Base-by-base conservation (phyloP, 2,113 vertebrate species). In the Eupsittula cactorum region DNA sequence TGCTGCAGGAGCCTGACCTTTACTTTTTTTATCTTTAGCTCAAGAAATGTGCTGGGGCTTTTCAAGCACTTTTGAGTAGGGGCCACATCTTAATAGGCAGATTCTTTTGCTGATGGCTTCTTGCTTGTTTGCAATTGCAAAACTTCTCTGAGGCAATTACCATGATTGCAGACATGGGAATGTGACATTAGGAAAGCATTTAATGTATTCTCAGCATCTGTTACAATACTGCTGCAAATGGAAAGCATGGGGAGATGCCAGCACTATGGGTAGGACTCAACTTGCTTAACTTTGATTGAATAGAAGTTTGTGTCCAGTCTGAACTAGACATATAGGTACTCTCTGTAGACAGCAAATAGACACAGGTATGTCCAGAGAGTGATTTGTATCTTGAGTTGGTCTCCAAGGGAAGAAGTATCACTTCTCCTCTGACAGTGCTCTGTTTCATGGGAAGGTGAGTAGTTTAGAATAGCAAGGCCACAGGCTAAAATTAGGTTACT, bases 151-250 rank as follows among this genome's bases (percentile, higher is more conserved):
- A 93, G 82, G 92, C 76, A 91, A 96, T 95, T 95, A 86, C 73
- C 60, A 23, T 84, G 69, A 96, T 88, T 96, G 92, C 92, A 93
- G 96, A 88, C 92, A 60, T 60, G 96, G 94, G 95, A 93, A 97
- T 96, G 93, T 81, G 95, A 96, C 93, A 94, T 95, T 94, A 96
- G 90, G 95, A 96, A 96, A 95, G 69, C 94, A 95, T 94, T 95
- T 95, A 81, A 84, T 91, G 80, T 93, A 92, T 94, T 90, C 93
- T 83, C 93, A 96, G 82, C 93, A 88, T 96, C 95, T 96, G 94
- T 96, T 94, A 80, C 82, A 82, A 71, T 67, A 53, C 87, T 80
- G 79, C 93, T 93, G 90, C 92, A 93, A 90, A 94, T 92, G 94
- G 92, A 95, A 96, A 94, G 63, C 82, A 81, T 17, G 13, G 47